A percentile compares a stretch with the other conserved stretches of the same genome.
phyloP scores from a whole-genome alignment of 23 tunicate genomes.

The Halocynthia roretzi region DNA sequence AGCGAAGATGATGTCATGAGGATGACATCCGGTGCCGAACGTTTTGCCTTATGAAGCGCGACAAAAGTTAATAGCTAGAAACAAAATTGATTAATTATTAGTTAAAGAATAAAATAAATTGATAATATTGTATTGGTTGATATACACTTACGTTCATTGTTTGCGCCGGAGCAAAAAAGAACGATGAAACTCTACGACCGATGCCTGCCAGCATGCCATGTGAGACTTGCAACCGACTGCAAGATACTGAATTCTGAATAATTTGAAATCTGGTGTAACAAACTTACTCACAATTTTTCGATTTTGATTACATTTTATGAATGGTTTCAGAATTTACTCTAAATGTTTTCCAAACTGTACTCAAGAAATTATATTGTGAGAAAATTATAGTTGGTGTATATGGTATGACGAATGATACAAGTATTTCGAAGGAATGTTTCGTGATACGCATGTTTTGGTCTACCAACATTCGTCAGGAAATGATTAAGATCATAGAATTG shows the following conservation, averaged over 20 bases:
- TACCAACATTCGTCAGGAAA: too few relatives aligned
- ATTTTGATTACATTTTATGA: too few relatives aligned
- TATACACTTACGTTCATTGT: conserved; percentile 21
- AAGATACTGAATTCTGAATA: conserved; percentile 23
- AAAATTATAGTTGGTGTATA: too few relatives aligned
- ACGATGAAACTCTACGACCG: conserved; percentile 77
- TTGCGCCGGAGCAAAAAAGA: conserved; percentile 43
- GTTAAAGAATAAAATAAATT: neutral
- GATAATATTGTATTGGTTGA: neutral
- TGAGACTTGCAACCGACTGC: conserved; percentile 22
- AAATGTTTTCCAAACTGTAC: too few relatives aligned
- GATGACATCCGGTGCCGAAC: conserved; percentile 31
- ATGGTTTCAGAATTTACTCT: too few relatives aligned
- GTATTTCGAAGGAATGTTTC: too few relatives aligned
- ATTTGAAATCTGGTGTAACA: neutral
- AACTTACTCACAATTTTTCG: neutral
- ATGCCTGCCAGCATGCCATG: conserved; percentile 59
- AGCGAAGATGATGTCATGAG: conserved; percentile 23
- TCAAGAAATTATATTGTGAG: too few relatives aligned
- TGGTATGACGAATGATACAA: too few relatives aligned
- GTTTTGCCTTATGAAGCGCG: neutral
- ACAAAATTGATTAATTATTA: neutral
- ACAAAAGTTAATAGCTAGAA: conserved; percentile 29
- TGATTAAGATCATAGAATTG: too few relatives aligned
- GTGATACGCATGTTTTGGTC: too few relatives aligned